Conservation (phyloP, 1,140 invertebrate genomes). For the Zaprionus inermis region DNA sequence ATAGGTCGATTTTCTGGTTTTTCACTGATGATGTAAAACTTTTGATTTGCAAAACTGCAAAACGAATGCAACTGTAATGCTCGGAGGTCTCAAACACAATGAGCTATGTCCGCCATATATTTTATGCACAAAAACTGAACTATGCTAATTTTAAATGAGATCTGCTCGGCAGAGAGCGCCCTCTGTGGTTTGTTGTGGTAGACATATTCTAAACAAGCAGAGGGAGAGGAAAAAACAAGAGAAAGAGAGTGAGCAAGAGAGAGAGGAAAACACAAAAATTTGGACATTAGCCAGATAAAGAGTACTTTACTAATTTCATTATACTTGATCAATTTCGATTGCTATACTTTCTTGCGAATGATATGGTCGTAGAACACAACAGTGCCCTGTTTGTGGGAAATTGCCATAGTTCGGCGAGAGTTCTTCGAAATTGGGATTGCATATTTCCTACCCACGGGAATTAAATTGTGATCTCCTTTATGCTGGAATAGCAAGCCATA, state of each 20-base stretch:
- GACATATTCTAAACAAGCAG: slow-evolving; percentile 72
- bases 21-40: slow-evolving; percentile 69
- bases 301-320: slow-evolving; percentile 26
- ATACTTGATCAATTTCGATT: slow-evolving; percentile 1
- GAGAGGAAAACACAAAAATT: slow-evolving; percentile 16
- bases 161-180: slow-evolving; percentile 36
- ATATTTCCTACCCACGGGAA: slow-evolving; percentile 52
- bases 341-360: slow-evolving; percentile 74
- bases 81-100: slow-evolving; percentile 60
- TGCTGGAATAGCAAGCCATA: slow-evolving; percentile 76
- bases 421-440: slow-evolving; percentile 49
- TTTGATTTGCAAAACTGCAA: slow-evolving; percentile 10
- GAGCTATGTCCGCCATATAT: slow-evolving; percentile 42
- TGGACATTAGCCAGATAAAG: slow-evolving; percentile 18
- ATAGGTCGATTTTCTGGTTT: slow-evolving; percentile 21
- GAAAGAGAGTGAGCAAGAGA: not conserved
- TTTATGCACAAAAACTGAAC: slow-evolving; percentile 34
- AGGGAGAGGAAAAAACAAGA: not conserved
- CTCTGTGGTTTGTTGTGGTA: slow-evolving; percentile 73
- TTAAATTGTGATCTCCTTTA: slow-evolving; percentile 70
- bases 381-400: slow-evolving; percentile 62
- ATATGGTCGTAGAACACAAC: slow-evolving; percentile 77
- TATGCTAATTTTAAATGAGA: slow-evolving; percentile 71
- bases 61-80: slow-evolving; percentile 47
- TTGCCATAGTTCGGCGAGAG: slow-evolving; percentile 49